Conservation (phyloP, 1,140 invertebrate species). For the Bombus fervidus region DNA sequence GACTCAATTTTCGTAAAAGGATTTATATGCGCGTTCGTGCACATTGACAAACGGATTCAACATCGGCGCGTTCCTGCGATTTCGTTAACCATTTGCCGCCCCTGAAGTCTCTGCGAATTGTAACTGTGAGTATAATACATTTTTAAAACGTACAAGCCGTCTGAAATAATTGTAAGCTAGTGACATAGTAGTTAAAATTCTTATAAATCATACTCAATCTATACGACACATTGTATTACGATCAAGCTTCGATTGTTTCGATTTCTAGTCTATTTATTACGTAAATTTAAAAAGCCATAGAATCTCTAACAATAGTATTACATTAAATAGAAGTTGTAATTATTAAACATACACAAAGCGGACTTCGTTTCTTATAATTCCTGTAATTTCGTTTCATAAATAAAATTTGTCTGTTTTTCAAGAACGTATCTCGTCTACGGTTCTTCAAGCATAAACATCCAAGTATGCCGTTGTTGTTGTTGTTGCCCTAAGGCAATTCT, state of each 20-base stretch:
- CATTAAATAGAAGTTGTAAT: not conserved
- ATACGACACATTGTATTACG: too few relatives aligned
- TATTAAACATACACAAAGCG: not conserved
- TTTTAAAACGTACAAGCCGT: not conserved
- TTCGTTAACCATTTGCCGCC: too few relatives aligned
- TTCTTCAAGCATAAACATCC: too few relatives aligned
- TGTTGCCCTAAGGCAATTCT: not conserved
- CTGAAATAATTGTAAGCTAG: not conserved
- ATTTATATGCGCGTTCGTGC: not conserved
- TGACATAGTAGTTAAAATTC: not conserved
- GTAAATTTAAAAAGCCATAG: not conserved
- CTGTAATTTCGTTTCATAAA: not conserved
- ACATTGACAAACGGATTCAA: not conserved
- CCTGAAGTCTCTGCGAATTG: not conserved
- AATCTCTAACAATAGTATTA: not conserved
- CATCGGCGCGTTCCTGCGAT: too few relatives aligned
- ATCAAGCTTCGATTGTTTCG: not conserved
- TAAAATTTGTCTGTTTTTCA: not conserved
- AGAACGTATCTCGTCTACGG: not conserved
- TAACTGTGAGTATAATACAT: not conserved
- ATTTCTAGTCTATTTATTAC: not conserved
- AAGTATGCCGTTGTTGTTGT: not conserved
- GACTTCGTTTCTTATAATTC: not conserved
- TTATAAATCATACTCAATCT: not conserved
- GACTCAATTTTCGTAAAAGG: not conserved